These are phyloP conservation scores for Centrocercus urophasianus DNA, from an alignment of 2,113 vertebrate species.

Conservation along the genomic window DNA sequence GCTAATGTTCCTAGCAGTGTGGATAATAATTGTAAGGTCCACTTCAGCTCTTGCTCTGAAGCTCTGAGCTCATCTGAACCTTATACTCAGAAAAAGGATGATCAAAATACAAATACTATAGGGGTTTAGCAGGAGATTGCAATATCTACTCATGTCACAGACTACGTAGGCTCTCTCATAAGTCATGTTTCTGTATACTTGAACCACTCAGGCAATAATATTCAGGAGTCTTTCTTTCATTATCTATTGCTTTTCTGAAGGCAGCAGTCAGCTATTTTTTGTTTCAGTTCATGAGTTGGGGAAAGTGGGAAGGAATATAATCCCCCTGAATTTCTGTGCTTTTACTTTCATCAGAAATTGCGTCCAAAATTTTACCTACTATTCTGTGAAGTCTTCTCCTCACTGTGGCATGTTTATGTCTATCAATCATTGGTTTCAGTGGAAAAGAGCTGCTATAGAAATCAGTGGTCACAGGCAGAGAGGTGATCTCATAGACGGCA, in stretches of 20 bases:
- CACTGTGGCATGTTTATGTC: not conserved
- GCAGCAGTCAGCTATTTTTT: fast-evolving
- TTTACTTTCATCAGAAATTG: not conserved
- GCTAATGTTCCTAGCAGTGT: not conserved
- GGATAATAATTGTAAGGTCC: not conserved
- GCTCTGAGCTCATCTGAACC: not conserved
- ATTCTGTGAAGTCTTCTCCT: not conserved
- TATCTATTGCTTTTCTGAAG: not conserved
- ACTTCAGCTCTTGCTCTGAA: not conserved
- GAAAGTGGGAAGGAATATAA: not conserved
- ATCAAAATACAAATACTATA: not conserved
- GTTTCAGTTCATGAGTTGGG: not conserved
- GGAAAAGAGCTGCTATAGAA: not conserved
- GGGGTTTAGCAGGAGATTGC: not conserved
- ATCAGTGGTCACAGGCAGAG: fast-evolving
- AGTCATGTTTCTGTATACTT: not conserved
- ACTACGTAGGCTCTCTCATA: not conserved
- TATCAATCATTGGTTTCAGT: not conserved
- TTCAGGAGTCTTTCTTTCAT: not conserved
- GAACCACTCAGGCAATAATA: not conserved
- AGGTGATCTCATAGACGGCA: not conserved
- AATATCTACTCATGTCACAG: not conserved
- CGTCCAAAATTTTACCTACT: not conserved
- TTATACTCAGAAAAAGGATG: not conserved
- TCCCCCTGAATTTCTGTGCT: not conserved